Base-by-base conservation (phyloP, 2,113 vertebrate species). In the Polypterus senegalus region DNA sequence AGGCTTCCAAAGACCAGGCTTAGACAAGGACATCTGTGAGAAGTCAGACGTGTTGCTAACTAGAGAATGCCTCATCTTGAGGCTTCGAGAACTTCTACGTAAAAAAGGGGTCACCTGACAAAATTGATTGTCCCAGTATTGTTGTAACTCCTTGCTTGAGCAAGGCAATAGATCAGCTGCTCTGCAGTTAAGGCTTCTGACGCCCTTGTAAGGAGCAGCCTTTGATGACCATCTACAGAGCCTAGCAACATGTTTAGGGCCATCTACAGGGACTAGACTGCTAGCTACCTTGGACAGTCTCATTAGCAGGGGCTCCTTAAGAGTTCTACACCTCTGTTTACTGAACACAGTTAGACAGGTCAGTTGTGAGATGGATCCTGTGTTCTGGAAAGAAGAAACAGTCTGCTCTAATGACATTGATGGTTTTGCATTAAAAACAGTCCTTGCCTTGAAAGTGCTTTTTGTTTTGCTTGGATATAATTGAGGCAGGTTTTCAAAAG, bases 261-360 rank as follows among this genome's bases (percentile, higher is more conserved):
- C 73, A 8, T 73, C 46, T 9, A 65, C 67, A 7, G 77, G 76
- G 63, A 75, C 60, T 56, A 87, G 70, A 57, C 59, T 79, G 66
- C 63, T 72, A 49, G 85, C 85, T 54, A 83, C 63, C 59, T 65
- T n/a, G 61, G 86, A 81, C 45, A 87, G 75, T 70, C 73, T 76
- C 66, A 51, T 71, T 59, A 86, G 53, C 70, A 86, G 66, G 44
- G 69, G 51, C 10, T 52, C 51, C 51, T 52, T 3, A 10, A 52
- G 7, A 52, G 7, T 52, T 3, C 10, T 52, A 7, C 10, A 10
- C 3, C 3, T 3, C 51, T 52, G 7, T 52, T 8, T 10, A 52
- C 3, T 52, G 3, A 52, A 10, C 51, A 52, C 4, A 52, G 7
- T 52, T 8, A 52, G 51, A 10, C 3, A 52, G 10, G 51, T 3